Evolutionary conservation across 2,888 invertebrate species (phyloP).

Genomic region (Lampropteryx suffumata): DNA sequence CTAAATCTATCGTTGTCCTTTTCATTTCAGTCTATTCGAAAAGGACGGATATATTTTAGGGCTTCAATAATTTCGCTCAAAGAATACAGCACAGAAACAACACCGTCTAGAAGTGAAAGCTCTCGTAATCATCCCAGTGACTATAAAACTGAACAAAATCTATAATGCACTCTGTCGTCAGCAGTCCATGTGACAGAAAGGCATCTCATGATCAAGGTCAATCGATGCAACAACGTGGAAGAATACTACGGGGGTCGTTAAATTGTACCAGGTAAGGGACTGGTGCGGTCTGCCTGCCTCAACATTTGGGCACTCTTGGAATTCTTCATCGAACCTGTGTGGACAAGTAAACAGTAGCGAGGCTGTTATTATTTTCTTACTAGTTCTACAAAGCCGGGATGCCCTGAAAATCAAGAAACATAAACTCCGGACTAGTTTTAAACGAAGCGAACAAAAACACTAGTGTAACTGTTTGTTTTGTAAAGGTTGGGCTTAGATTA

Average conservation of each 20-base stretch:
- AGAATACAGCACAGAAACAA: constrained; percentile 18
- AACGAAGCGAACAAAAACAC: constrained; percentile 53
- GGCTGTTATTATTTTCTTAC: constrained; percentile 60
- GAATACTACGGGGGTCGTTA: constrained; percentile 69
- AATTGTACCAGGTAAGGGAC: constrained; percentile 83
- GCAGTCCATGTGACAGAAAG: constrained; percentile 51
- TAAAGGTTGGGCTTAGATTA: constrained; percentile 36
- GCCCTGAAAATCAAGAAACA: constrained; percentile 44
- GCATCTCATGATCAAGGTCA: constrained; percentile 57
- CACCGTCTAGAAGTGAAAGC: constrained; percentile 33
- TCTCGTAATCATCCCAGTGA: constrained; percentile 32
- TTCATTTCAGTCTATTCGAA: constrained; percentile 7
- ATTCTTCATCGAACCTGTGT: constrained; percentile 85
- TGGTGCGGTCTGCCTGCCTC: constrained; percentile 85
- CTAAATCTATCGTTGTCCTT: neutral
- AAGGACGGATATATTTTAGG: constrained; percentile 3
- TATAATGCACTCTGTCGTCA: constrained; percentile 63
- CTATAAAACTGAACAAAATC: constrained; percentile 38
- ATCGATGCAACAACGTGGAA: constrained; percentile 68
- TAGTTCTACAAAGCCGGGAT: constrained; percentile 45
- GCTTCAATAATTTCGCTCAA: constrained; percentile 1
- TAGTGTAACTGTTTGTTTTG: constrained; percentile 41
- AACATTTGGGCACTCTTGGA: constrained; percentile 86
- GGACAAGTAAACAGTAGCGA: constrained; percentile 77
- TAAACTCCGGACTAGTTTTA: constrained; percentile 40